A percentile compares a stretch with the other conserved stretches of the same genome.
These are phyloP conservation scores for Pterocles burchelli DNA, from an alignment of 2,113 vertebrate species.

Conservation along the genomic window DNA sequence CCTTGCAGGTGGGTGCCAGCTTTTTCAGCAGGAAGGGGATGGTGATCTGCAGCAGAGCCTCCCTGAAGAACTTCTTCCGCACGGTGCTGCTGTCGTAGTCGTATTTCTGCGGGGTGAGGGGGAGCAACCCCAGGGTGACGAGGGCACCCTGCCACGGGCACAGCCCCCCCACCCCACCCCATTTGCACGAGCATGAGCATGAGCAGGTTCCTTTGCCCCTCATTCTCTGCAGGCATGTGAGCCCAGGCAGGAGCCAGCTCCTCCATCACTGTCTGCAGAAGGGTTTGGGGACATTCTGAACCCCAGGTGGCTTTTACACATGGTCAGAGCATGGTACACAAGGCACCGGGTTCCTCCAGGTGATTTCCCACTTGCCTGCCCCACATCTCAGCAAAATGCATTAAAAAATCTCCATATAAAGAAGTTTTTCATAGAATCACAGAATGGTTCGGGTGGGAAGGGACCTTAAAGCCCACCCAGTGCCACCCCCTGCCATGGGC, in stretches of 20 bases:
- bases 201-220: not conserved
- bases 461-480: no score
- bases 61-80: slow-evolving; percentile 94
- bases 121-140: fast-evolving
- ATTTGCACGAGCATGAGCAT: fast-evolving
- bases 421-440: not conserved
- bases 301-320: not conserved
- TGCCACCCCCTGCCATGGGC: no score
- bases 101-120: slow-evolving; percentile 79
- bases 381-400: not conserved
- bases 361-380: not conserved
- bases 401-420: not conserved
- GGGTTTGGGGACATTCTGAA: not conserved
- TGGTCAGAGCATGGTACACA: not conserved
- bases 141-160: fast-evolving
- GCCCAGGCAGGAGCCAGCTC: fast-evolving
- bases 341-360: not conserved
- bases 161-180: fast-evolving
- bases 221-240: not conserved
- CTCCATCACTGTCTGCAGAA: not conserved
- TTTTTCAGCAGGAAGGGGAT: slow-evolving; percentile 95
- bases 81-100: slow-evolving; percentile 97
- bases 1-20: slow-evolving; percentile 84
- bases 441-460: no score
- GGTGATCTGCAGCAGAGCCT: slow-evolving; percentile 94